These are phyloP conservation scores for Rousettus madagascariensis DNA, from an alignment of 2,797 vertebrate species.

Conservation along the genomic window DNA sequence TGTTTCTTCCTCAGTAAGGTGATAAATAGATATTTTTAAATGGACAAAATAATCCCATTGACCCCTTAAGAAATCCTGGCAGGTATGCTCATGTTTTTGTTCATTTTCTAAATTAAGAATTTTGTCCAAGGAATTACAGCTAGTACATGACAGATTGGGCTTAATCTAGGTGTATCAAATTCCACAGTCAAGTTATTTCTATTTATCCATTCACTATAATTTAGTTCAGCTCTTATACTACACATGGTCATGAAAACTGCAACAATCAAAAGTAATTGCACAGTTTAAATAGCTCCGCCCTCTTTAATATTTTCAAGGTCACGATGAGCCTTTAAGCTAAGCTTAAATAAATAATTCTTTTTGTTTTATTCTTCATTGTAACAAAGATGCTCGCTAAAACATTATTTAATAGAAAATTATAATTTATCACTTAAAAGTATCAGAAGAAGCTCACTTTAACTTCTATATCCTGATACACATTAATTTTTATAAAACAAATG, in stretches of 20 bases:
- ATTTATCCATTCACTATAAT: not conserved
- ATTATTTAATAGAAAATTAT: not conserved
- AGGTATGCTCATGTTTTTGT: not conserved
- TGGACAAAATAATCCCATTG: not conserved
- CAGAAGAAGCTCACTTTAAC: not conserved
- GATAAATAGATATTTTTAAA: not conserved
- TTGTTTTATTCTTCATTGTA: not conserved
- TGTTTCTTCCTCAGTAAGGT: not conserved
- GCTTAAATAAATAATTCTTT: not conserved
- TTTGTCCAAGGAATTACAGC: not conserved
- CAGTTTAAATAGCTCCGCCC: not conserved
- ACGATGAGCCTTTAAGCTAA: not conserved
- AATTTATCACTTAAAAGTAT: not conserved
- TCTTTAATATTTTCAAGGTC: not conserved
- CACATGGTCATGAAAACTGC: not conserved
- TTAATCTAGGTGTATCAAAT: not conserved
- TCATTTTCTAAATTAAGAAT: slow-evolving; percentile 20
- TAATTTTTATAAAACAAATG: not conserved
- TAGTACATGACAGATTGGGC: not conserved
- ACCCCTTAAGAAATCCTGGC: not conserved
- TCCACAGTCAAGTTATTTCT: not conserved
- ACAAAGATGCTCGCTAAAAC: not conserved
- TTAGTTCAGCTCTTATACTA: not conserved
- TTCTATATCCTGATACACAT: not conserved
- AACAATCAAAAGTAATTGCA: not conserved